These are phyloP conservation scores for Dicrostonyx torquatus DNA, from an alignment of 2,797 vertebrate species.

Conservation along the genomic window DNA sequence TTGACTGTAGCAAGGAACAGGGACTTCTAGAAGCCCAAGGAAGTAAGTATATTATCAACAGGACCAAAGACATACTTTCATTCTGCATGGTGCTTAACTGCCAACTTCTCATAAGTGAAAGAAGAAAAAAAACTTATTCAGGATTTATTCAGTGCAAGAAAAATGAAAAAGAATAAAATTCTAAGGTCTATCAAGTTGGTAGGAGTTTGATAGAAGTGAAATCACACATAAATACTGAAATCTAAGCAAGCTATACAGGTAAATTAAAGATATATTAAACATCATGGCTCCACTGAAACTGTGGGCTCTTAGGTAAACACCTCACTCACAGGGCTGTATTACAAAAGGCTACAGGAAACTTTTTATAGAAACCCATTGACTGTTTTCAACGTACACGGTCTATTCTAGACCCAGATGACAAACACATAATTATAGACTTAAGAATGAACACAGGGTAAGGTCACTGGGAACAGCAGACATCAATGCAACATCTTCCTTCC, in stretches of 20 bases:
- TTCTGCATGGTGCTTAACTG: background rate
- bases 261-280: background rate
- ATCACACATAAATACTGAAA: background rate
- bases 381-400: background rate
- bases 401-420: background rate
- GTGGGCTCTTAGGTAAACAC: background rate
- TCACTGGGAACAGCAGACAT: background rate
- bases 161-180: background rate
- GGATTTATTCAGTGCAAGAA: background rate
- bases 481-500: too few relatives aligned
- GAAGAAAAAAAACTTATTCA: background rate
- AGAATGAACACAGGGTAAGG: background rate
- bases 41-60: background rate
- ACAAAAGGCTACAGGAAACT: background rate
- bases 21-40: background rate
- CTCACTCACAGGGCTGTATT: background rate
- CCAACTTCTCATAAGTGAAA: background rate
- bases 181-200: background rate
- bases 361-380: background rate
- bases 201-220: conserved; percentile 2
- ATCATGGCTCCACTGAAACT: background rate
- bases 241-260: background rate
- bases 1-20: background rate
- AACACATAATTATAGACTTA: background rate
- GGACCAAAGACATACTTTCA: background rate